Evolutionary conservation across 2,888 invertebrate species (phyloP).

Genomic region (Cenopis cana): DNA sequence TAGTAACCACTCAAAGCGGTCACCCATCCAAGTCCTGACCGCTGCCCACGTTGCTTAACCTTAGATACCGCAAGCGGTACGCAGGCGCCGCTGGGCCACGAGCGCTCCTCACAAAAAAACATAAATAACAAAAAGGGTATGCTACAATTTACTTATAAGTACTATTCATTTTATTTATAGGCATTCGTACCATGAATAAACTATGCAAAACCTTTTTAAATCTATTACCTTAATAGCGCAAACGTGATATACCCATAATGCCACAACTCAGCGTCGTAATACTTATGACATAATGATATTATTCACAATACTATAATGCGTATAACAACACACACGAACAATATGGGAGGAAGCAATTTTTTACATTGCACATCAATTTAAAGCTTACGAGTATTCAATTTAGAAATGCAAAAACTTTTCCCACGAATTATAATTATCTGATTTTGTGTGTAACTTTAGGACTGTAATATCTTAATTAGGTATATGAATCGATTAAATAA

Average conservation of each 20-base stretch:
- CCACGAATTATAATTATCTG: not conserved
- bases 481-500: not conserved
- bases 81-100: too few species aligned
- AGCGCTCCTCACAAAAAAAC: too few species aligned
- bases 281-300: conserved; percentile 10
- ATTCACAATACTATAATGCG: conserved; percentile 1
- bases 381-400: not conserved
- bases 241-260: conserved; percentile 21
- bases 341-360: conserved; percentile 4
- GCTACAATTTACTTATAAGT: not conserved
- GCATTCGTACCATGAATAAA: not conserved
- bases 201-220: conserved; percentile 3
- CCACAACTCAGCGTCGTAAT: conserved; percentile 6
- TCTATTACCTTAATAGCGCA: not conserved
- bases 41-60: too few species aligned
- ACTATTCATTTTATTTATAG: not conserved
- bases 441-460: not conserved
- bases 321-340: not conserved
- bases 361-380: not conserved
- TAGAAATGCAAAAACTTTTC: not conserved
- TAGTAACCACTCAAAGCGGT: too few species aligned
- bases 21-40: too few species aligned
- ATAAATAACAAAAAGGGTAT: not conserved
- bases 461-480: not conserved
- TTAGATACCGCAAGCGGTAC: too few species aligned